phyloP scores from a whole-genome alignment of 1,140 invertebrate species.

The Chrysopa pallens region DNA sequence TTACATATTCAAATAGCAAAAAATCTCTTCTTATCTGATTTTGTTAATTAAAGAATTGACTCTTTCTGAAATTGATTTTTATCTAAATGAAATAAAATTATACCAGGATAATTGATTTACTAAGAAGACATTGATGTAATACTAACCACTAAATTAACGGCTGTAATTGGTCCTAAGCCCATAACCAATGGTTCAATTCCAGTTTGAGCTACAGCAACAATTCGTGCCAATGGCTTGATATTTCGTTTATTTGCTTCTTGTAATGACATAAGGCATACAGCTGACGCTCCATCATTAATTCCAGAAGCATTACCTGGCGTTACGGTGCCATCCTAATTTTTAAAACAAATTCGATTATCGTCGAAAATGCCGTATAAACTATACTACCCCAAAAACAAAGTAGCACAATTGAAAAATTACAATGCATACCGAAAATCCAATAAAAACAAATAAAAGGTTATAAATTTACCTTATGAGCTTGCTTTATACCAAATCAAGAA shows the following conservation, averaged over 20 bases:
- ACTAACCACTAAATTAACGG: constrained; percentile 45
- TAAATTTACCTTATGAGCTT: too few relatives aligned
- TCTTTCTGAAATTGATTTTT: too few relatives aligned
- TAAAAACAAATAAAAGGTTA: too few relatives aligned
- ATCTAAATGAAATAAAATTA: too few relatives aligned
- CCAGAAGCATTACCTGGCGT: constrained; percentile 68
- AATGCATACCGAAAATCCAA: too few relatives aligned
- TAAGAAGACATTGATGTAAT: too few relatives aligned
- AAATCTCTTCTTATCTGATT: too few relatives aligned
- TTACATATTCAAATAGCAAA: too few relatives aligned
- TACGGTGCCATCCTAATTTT: constrained; percentile 38
- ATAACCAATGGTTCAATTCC: constrained; percentile 58
- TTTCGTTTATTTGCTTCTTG: constrained; percentile 27
- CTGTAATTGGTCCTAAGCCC: constrained; percentile 58
- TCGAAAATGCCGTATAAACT: too few relatives aligned
- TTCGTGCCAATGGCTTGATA: constrained; percentile 35
- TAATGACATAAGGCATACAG: constrained; percentile 47
- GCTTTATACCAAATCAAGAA: too few relatives aligned
- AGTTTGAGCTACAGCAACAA: constrained; percentile 42
- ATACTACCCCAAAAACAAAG: background rate
- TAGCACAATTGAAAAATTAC: constrained; percentile 1
- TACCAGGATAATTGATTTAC: too few relatives aligned
- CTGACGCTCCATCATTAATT: constrained; percentile 76
- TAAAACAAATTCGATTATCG: background rate
- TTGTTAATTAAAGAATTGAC: too few relatives aligned